Evolutionary conservation across 1,140 invertebrate genomes (phyloP).

Genomic region (Carcinoscorpius rotundicauda): DNA sequence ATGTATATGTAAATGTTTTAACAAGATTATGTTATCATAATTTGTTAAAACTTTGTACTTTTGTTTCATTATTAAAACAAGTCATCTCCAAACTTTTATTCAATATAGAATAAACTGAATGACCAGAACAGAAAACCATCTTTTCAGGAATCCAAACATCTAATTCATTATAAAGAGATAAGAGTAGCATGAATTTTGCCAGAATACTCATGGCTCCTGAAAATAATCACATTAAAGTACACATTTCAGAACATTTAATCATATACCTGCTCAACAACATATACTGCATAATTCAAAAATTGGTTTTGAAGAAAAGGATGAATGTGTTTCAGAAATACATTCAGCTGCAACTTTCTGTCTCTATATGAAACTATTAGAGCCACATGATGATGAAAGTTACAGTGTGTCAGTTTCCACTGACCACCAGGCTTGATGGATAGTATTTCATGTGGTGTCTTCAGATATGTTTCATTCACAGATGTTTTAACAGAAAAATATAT

Average conservation of each 20-base stretch:
- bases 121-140: neutral
- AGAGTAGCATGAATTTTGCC: too few relatives aligned
- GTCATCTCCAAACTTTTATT: neutral
- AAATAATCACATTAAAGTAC: neutral
- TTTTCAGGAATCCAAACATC: neutral
- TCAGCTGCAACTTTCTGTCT: slow-evolving; percentile 63
- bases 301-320: slow-evolving; percentile 80
- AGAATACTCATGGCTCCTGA: neutral
- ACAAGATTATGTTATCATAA: too few relatives aligned
- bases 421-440: slow-evolving; percentile 43
- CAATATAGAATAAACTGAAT: neutral
- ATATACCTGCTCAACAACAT: slow-evolving; percentile 70
- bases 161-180: neutral
- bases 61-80: too few relatives aligned
- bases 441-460: slow-evolving; percentile 9
- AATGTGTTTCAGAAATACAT: slow-evolving; percentile 70
- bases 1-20: too few relatives aligned
- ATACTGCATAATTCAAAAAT: slow-evolving; percentile 78
- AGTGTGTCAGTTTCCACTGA: slow-evolving; percentile 54
- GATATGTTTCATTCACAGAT: slow-evolving; percentile 11
- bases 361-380: slow-evolving; percentile 82
- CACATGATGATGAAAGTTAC: slow-evolving; percentile 58
- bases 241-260: neutral
- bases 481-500: slow-evolving; percentile 2
- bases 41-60: too few relatives aligned